Evolutionary conservation across 2,888 invertebrate species (phyloP), one percentile per base, ranked within the genome.

Genomic region (Pammene fasciana): DNA sequence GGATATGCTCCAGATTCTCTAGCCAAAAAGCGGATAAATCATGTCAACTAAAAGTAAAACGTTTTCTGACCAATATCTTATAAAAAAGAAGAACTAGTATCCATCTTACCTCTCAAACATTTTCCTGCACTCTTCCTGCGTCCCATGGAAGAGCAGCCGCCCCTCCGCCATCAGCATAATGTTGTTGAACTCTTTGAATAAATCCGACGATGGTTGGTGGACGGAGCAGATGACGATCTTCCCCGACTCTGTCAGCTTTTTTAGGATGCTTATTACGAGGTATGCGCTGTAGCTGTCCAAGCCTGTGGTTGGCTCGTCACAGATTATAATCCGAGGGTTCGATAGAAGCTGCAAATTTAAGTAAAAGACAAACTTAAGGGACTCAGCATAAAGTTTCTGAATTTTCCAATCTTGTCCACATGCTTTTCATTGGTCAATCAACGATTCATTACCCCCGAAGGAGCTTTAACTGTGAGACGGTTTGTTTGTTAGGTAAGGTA

Each of bases 281-380:
- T 94, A 93, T 0, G 98, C 98, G 87, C 96, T 97, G 86, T 95
- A 97, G 72, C 97, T 97, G 84, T 99, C 98, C 67, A 99, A 84
- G 0, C 98, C 98, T 0, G 97, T 97, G 0, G 98, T 98, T 0
- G 98, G 97, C 82, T 99, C 98, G 82, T 99, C 98, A 82, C 98
- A 97, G 82, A 98, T 97, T 68, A 99, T 86, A 61, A 99, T 94
- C 65, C 95, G 94, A 0, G 98, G 98, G 82, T 97, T 96, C 16
- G 96, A 97, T 71, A 98, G 88, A 6, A 98, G 90, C 97, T 97
- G 82, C 26, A 82, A 38, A 26, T 26, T n/a, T 36, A 36, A 36
- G 7, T 7, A 36, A 36, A 9, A 38, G 38, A 5, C 0, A 38
- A 9, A 38, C 7, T 38, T 9, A 38, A 38, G 38, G 26, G 26